Evolutionary conservation across 1,140 invertebrate genomes (phyloP), one percentile per base, ranked within the genome.

Genomic region (Ips typographus): DNA sequence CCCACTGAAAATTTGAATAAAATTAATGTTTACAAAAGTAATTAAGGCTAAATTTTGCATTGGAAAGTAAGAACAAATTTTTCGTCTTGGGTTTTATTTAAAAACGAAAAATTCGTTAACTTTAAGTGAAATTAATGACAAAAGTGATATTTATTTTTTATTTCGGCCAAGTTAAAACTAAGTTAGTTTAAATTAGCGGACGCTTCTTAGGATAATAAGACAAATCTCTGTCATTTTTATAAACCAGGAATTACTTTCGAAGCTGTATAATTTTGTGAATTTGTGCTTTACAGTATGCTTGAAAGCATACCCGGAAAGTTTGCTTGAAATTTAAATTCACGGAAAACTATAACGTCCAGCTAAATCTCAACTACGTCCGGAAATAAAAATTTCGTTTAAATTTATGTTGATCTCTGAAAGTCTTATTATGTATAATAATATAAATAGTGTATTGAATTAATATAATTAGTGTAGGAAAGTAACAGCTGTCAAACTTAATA

Each of bases 71-170:
- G 57, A 62, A 62, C 42, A 62, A 62, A 62, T 49, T 59, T 41
- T 59, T 40, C 39, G 58, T 42, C 42, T 8, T 55, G 42, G 41
- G 40, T 59, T 59, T 59, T 42, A 40, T 66, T 66, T 66, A 66
- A 66, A 58, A 58, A 66, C 57, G 44, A 55, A 66, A 58, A 66
- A 57, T 66, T 59, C 44, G 40, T 66, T 66, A 66, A 44, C 49
- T 42, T 40, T 52, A n/a, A 40, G 53, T 8, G 58, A 43, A 53
- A 56, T 66, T 36, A 58, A 42, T 44, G 65, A 66, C 56, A 66
- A 65, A 66, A 57, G 58, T 58, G 58, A 59, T 66, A 58, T 58
- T 66, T 66, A 55, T 58, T 58, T 58, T 66, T 58, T 53, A 66
- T 66, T 57, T 49, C 65, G 36, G 42, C 41, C 39, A 66, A 66